A percentile compares a stretch with the other conserved stretches of the same genome.
Conservation (phyloP, 2,797 vertebrate genomes). For the Galaxias olidus region DNA sequence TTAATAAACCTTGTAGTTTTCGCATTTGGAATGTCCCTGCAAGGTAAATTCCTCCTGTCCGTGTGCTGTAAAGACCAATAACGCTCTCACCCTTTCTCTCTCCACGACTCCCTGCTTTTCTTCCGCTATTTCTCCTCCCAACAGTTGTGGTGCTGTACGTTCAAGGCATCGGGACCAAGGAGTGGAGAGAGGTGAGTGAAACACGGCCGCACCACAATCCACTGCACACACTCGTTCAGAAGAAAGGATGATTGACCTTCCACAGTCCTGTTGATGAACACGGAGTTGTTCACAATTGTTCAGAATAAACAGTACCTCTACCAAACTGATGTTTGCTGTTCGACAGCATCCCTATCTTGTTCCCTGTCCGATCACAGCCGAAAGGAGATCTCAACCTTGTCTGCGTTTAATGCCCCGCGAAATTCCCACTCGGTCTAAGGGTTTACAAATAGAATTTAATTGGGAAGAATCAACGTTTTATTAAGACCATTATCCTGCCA, state of each 20-base stretch:
- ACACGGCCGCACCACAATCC: not conserved
- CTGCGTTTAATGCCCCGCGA: not conserved
- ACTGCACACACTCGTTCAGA: no score
- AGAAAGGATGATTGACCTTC: no score
- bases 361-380: constrained; percentile 2
- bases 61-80: no score
- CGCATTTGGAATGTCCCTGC: no score
- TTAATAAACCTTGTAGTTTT: no score
- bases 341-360: no score
- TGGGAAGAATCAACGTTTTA: not conserved
- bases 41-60: no score
- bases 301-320: no score
- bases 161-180: constrained; percentile 85
- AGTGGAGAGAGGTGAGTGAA: constrained; percentile 90
- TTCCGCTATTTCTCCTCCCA: constrained; percentile 26
- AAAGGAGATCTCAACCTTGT: not conserved
- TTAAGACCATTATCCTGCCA: not conserved
- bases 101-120: constrained; percentile 25
- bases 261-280: no score
- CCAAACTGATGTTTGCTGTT: no score
- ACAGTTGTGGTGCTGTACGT: constrained; percentile 89
- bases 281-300: no score
- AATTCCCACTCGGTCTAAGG: not conserved
- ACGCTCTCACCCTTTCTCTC: not conserved
- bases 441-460: not conserved